Base-by-base conservation (phyloP, 2,113 vertebrate genomes). In the Geococcyx californianus region DNA sequence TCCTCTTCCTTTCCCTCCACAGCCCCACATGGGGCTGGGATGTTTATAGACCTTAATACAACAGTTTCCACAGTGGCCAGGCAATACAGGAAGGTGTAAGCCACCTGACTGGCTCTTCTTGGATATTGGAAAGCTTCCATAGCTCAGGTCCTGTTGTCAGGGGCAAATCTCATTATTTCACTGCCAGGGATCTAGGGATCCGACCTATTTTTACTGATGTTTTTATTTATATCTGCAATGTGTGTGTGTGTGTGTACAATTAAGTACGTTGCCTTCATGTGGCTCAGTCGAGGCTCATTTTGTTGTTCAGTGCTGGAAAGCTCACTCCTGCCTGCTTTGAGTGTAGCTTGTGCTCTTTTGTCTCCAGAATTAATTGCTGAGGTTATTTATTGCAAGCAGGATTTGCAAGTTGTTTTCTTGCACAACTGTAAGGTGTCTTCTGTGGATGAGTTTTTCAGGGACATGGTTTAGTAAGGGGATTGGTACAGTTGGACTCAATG, bases 31-130 rank as follows among this genome's bases (percentile, higher is more conserved):
- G 76, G 87, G 84, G 6, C 44, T 4, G 60, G 66, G 58, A 42
- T 91, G 74, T 87, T 95, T 69, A 24, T 13, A 73, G 81, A 76
- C 78, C 64, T 76, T 31, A 72, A 2, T 16, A 25, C 91, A 90
- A 42, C 72, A 55, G 84, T 64, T 94, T 69, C 80, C 84, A 78
- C 75, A 11, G 28, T 0, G 6, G 44, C 45, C 55, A 49, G 80
- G 73, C 28, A 2, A 25, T 31, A 66, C 1, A 0, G 34, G 56
- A 28, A 16, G 70, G 62, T n/a, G 54, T 62, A 82, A 87, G 73
- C 66, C 0, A 0, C 49, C 78, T 85, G 81, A 11, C 66, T 91
- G 93, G 60, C 54, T 95, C 73, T 77, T 73, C 64, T 68, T 58
- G 52, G 60, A 6, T 36, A 1, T 15, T 74, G 93, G 67, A 83